Base-by-base conservation (phyloP, 2,888 invertebrate species). In the Esperia sulphurella region DNA sequence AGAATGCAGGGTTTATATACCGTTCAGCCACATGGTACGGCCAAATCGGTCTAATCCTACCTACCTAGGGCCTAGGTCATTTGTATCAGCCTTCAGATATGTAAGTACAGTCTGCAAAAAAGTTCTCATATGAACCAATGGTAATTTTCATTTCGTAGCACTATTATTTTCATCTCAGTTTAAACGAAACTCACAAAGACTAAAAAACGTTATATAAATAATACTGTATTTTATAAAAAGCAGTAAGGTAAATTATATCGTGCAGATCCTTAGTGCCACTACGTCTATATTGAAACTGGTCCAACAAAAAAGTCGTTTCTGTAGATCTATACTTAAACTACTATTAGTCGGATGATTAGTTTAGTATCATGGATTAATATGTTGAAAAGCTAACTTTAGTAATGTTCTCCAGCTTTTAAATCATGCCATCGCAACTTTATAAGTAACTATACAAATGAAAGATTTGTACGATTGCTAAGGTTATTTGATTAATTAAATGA, bases 31-130 rank as follows among this genome's bases (percentile, higher is more conserved):
- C 78, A 82, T 83, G 78, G 71, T 65, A 70, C 68, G 65, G 60
- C 75, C 75, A 71, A 87, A 87, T 87, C 76, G 65, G 78, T 81
- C 74, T 80, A 83, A 76, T 79, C 84, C 84, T 83, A 83, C 83
- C 77, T 70, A 71, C 59, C 64, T 65, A 75, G 69, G 74, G 78
- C 79, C 81, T 87, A 87, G 87, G 84, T 81, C 86, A 81, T 68
- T 70, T 65, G 62, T 70, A 65, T 55, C 65, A 75, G 67, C 73
- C 72, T 74, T 74, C 69, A 57, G 65, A 57, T 58, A 55, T 55
- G 51, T 63, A 50, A 14, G 71, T 85, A 87, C 64, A 44, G 81
- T 58, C 49, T 65, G 73, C 72, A 81, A 65, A 75, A 70, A 58
- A 58, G 54, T 29, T 8, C 14, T n/a, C n/a, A n/a, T n/a, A n/a